Evolutionary conservation across 1,140 invertebrate species (phyloP).

Genomic region (Drosophila nebulosa): DNA sequence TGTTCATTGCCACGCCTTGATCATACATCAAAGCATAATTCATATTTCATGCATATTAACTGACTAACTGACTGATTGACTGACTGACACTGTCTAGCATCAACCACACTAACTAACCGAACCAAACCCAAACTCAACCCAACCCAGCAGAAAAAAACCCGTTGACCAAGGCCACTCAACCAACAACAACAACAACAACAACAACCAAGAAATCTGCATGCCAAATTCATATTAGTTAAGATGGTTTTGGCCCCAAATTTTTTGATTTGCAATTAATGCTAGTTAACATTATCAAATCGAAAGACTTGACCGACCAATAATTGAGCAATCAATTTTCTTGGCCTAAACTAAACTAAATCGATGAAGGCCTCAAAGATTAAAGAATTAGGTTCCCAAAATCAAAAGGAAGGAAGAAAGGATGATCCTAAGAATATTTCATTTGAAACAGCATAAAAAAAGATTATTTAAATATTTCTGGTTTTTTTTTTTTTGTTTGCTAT

Average conservation of each 20-base stretch:
- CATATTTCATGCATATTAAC: constrained; percentile 40
- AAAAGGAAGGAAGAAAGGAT: too few relatives aligned
- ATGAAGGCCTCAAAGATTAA: too few relatives aligned
- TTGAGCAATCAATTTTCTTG: too few relatives aligned
- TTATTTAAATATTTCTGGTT: too few relatives aligned
- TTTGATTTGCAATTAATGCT: neutral
- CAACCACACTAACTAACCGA: constrained; percentile 5
- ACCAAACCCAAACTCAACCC: neutral
- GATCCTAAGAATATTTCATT: too few relatives aligned
- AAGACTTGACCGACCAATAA: neutral
- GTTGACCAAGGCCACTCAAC: constrained; percentile 56
- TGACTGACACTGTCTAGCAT: constrained; percentile 6
- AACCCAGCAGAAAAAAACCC: constrained; percentile 17
- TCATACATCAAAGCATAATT: constrained; percentile 11
- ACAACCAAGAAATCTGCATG: constrained; percentile 42
- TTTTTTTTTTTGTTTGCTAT: too few relatives aligned
- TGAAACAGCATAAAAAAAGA: too few relatives aligned
- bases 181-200: too few relatives aligned
- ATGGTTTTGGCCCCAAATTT: neutral
- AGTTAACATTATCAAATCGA: neutral
- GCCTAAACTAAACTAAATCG: too few relatives aligned
- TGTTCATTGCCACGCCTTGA: constrained; percentile 34
- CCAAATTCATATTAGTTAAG: constrained; percentile 29
- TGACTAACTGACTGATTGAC: constrained; percentile 20
- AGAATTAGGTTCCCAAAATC: too few relatives aligned